Conservation (phyloP, 2,797 vertebrate genomes). For the Perodicticus potto region DNA sequence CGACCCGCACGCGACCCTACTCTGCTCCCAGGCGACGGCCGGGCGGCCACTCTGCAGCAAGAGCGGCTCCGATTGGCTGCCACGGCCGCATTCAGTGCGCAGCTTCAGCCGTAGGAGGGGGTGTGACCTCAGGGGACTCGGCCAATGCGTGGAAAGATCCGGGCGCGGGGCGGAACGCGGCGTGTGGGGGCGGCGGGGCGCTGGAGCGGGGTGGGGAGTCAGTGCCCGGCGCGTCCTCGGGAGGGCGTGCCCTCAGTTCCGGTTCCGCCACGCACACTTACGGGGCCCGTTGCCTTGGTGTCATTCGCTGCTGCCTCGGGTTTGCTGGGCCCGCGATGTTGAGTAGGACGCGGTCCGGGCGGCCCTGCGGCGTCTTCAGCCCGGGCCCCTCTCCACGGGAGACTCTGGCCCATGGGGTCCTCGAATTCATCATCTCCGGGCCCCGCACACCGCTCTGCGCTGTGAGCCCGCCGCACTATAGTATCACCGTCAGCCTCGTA, state of each 20-base stretch:
- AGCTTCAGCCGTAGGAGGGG: background rate
- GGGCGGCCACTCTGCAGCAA: background rate
- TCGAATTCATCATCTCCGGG: background rate
- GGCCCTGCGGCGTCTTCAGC: background rate
- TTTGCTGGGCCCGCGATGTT: background rate
- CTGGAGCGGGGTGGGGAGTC: background rate
- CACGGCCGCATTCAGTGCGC: background rate
- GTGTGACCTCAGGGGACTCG: background rate
- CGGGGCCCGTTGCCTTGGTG: background rate
- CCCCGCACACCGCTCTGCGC: background rate
- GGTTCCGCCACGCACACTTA: too few relatives aligned
- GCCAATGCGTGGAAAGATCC: background rate
- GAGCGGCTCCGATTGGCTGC: slow-evolving; percentile 68
- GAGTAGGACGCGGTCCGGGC: background rate
- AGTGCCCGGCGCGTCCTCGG: background rate
- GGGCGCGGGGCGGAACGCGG: too few relatives aligned
- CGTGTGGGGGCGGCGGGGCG: background rate
- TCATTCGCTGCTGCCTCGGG: background rate
- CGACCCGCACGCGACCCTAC: accelerated
- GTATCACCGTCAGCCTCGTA: background rate
- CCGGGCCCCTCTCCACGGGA: background rate
- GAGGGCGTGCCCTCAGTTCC: background rate
- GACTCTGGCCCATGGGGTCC: background rate
- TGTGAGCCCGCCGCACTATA: too few relatives aligned
- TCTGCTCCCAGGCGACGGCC: accelerated